phyloP scores from a whole-genome alignment of 2,113 vertebrate species.

The Neomonachus schauinslandi region DNA sequence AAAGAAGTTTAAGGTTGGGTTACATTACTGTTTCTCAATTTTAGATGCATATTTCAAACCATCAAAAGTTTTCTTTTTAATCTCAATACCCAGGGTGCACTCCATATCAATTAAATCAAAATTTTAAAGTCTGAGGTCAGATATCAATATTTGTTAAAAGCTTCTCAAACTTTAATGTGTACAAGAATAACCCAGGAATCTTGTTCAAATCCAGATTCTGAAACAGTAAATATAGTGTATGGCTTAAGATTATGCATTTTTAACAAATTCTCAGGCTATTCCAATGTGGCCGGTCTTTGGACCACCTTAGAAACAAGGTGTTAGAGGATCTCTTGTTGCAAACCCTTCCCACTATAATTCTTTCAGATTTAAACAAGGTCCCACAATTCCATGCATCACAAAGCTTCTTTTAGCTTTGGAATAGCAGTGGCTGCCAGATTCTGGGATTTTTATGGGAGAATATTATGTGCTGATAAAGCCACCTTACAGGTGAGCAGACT shows the following conservation, averaged over 20 bases:
- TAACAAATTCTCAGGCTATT: not conserved
- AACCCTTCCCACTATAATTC: not conserved
- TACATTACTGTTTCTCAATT: not conserved
- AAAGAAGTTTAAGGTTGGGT: not conserved
- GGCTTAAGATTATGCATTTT: not conserved
- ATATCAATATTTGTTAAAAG: not conserved
- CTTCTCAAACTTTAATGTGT: not conserved
- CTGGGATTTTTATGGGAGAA: not conserved
- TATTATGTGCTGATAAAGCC: not conserved
- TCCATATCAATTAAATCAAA: not conserved
- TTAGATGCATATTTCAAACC: not conserved
- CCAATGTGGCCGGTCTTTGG: accelerated
- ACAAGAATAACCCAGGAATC: not conserved
- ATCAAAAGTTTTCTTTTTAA: not conserved
- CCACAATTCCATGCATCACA: not conserved
- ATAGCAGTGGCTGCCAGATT: not conserved
- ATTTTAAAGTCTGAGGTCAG: not conserved
- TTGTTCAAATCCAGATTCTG: not conserved
- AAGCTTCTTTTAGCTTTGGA: not conserved
- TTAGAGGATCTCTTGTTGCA: not conserved
- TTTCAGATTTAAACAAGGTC: not conserved
- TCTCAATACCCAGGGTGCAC: not conserved
- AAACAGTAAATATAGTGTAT: not conserved
- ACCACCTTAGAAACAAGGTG: not conserved
- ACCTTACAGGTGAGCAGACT: not conserved